Evolutionary conservation across 2,797 vertebrate species (phyloP).

Genomic region (Gobionotothen gibberifrons): DNA sequence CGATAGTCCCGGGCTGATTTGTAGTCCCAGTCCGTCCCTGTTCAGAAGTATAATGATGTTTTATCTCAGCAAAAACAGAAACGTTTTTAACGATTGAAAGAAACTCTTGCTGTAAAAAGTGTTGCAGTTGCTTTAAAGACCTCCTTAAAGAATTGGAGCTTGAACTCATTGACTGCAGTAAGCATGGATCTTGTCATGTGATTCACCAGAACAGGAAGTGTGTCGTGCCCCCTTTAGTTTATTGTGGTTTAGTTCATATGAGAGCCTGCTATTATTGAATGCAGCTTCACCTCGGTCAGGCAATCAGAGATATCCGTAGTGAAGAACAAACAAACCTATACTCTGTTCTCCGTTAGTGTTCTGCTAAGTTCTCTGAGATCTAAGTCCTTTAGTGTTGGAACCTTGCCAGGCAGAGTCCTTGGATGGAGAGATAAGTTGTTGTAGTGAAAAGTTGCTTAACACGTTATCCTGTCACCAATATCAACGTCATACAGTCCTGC

Average conservation of each 20-base stretch:
- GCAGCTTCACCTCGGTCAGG: slow-evolving; percentile 26
- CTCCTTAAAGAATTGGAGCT: neutral
- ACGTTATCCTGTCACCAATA: neutral
- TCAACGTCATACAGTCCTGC: slow-evolving; percentile 11
- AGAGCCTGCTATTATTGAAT: slow-evolving; percentile 12
- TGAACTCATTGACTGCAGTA: too few species aligned
- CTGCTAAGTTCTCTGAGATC: slow-evolving; percentile 28
- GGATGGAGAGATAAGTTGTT: slow-evolving; percentile 13
- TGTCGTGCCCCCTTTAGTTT: neutral
- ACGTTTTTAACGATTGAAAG: too few species aligned
- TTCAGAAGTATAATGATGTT: too few species aligned
- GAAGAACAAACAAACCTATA: slow-evolving; percentile 35
- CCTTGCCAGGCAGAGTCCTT: slow-evolving; percentile 1
- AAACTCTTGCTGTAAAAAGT: neutral
- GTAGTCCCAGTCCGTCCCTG: too few species aligned
- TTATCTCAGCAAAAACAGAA: too few species aligned
- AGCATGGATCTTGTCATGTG: slow-evolving; percentile 4
- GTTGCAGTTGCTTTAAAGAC: neutral
- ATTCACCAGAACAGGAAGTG: slow-evolving; percentile 16
- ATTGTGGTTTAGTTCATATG: slow-evolving; percentile 31
- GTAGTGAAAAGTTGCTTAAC: slow-evolving; percentile 10
- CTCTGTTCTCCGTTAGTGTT: slow-evolving; percentile 36
- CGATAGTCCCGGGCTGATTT: too few species aligned
- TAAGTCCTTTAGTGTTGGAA: slow-evolving; percentile 20
- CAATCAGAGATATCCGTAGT: slow-evolving; percentile 44